phyloP scores from a whole-genome alignment of 1,140 invertebrate species.

The Chlorops oryzae region DNA sequence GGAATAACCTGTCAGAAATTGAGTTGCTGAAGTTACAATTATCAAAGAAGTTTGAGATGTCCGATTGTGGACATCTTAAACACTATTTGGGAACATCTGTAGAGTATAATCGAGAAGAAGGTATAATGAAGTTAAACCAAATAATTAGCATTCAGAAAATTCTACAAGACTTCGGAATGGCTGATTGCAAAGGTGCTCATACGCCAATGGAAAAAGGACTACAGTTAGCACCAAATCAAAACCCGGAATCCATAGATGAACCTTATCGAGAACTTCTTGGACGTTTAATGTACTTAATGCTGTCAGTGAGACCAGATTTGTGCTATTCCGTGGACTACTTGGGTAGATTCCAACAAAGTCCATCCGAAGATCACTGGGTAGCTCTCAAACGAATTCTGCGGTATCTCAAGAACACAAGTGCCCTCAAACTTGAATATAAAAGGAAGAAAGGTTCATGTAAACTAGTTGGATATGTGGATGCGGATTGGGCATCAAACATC shows the following conservation, averaged over 20 bases:
- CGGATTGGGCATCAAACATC: conserved; percentile 19
- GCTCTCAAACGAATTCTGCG: conserved; percentile 38
- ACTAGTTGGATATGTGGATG: conserved; percentile 18
- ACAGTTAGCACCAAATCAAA: conserved; percentile 5
- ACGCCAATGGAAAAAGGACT: conserved; percentile 13
- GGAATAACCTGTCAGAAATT: no score
- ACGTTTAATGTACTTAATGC: conserved; percentile 14
- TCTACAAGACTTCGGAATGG: no score
- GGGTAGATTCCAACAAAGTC: conserved; percentile 43
- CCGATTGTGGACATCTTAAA: no score
- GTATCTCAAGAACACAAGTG: conserved; percentile 47
- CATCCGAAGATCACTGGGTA: conserved; percentile 35
- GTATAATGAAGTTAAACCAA: no score
- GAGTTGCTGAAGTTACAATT: no score
- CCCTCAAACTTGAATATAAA: conserved; percentile 15
- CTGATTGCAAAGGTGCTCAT: conserved; percentile 13
- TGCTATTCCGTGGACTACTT: conserved; percentile 19
- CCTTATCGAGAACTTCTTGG: conserved; percentile 19
- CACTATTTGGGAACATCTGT: no score
- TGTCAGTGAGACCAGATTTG: conserved; percentile 18
- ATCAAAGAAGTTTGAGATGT: no score
- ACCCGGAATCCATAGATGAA: no score
- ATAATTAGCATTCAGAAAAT: no score
- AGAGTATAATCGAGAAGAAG: no score
- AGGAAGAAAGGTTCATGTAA: not conserved